Conservation (phyloP, 2,888 invertebrate species). For the Gasteruption jaculator region DNA sequence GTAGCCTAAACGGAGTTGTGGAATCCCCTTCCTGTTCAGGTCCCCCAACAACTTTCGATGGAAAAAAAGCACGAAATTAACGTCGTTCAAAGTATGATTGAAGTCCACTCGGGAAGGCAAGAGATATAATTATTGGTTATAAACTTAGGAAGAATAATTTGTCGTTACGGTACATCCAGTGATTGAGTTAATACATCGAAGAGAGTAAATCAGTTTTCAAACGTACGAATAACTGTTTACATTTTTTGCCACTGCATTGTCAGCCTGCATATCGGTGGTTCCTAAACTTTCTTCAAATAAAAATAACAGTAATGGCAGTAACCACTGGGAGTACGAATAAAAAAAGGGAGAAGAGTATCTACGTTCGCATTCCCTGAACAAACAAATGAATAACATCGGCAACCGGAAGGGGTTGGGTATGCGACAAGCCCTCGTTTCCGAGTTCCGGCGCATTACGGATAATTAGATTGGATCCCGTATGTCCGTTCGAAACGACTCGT, state of each 20-base stretch:
- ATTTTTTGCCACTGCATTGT: too few relatives aligned
- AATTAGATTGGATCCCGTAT: constrained; percentile 42
- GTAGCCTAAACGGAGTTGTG: constrained; percentile 26
- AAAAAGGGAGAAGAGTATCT: constrained; percentile 18
- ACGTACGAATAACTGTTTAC: too few relatives aligned
- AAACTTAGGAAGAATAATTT: too few relatives aligned
- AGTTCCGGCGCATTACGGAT: constrained; percentile 41
- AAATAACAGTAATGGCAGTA: constrained; percentile 13
- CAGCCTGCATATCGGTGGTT: too few relatives aligned
- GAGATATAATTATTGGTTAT: too few relatives aligned
- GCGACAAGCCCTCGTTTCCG: constrained; percentile 37
- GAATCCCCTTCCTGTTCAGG: constrained; percentile 3
- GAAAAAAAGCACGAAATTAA: too few relatives aligned
- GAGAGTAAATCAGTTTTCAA: too few relatives aligned
- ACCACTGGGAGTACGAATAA: constrained; percentile 7
- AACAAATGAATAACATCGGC: constrained; percentile 41
- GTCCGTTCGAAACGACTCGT: constrained; percentile 25
- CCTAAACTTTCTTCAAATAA: constrained; percentile 12
- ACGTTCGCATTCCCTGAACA: constrained; percentile 32
- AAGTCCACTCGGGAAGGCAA: too few relatives aligned
- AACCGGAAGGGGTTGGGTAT: constrained; percentile 30
- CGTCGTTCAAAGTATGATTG: too few relatives aligned
- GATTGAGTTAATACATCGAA: too few relatives aligned
- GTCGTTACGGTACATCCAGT: too few relatives aligned
- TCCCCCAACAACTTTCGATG: not conserved